Percentiles rank a stretch among this genome's conserved stretches.
These are phyloP conservation scores for Parapsyche elsis DNA, from an alignment of 1,140 invertebrate genomes.

Conservation along the genomic window DNA sequence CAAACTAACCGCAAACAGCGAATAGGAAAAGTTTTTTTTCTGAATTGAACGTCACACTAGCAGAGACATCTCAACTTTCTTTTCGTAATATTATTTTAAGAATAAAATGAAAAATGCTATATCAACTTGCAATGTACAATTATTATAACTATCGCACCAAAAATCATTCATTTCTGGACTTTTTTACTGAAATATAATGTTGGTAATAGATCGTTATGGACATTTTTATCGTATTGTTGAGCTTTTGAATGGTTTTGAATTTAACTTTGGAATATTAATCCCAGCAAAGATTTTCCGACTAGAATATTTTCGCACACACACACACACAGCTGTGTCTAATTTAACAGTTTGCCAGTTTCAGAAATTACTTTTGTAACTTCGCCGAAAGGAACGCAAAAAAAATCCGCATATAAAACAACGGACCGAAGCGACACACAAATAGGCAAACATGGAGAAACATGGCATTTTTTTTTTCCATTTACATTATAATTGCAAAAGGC, in stretches of 20 bases:
- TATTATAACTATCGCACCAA: no score
- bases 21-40: constrained; percentile 16
- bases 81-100: no score
- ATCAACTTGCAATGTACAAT: no score
- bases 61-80: no score
- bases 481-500: constrained; percentile 57
- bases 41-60: background rate
- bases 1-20: background rate
- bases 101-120: no score
- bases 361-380: constrained; percentile 56
- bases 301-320: constrained; percentile 11
- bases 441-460: constrained; percentile 41
- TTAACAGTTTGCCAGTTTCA: constrained; percentile 57
- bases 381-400: constrained; percentile 26
- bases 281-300: background rate
- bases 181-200: no score
- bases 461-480: constrained; percentile 55
- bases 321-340: constrained; percentile 48
- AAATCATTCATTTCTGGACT: no score
- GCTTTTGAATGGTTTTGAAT: background rate
- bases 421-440: constrained; percentile 46
- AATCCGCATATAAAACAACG: constrained; percentile 1
- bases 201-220: no score
- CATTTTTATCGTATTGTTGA: no score
- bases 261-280: constrained; percentile 24